Base-by-base conservation (phyloP, 2,888 invertebrate species). In the Aquatica leii region DNA sequence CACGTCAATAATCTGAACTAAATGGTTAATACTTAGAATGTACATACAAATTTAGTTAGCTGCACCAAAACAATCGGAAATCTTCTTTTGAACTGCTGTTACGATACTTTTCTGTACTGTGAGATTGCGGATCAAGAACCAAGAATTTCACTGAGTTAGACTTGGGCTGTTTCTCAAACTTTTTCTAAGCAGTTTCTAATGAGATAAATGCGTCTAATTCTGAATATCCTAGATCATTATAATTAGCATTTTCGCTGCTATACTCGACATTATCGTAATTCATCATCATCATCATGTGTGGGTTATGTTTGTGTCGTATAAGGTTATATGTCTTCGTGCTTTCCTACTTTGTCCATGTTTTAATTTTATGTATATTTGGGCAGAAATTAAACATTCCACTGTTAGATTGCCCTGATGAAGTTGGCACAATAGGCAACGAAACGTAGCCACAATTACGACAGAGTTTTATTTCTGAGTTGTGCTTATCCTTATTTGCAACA, bases 11-110 rank as follows among this genome's bases (percentile, higher is more conserved):
- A 31, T 31, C 31, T 9, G 31, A 31, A 31, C 31, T 31, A 9
- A 6, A 6, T 31, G 31, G 9, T 31, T 6, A 31, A 31, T 31
- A 31, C 9, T 4, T 31, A 31, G 9, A 31, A 31, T 31, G 31
- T 31, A 31, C 31, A 15, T 15, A 43, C 43, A 43, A n/a, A 6
- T 14, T 43, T 43, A 43, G 43, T 43, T 43, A 43, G 43, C 43
- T 43, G 43, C 17, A 43, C 43, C 15, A 43, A 43, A 43, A 43
- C 17, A 43, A 15, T 15, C 43, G 15, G 15, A 43, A 15, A 43
- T 43, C 17, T 43, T 43, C 43, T n/a, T n/a, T n/a, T 40, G 40
- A 40, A 40, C 40, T 40, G n/a, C 40, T 40, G n/a, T n/a, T n/a
- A n/a, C n/a, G n/a, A 40, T 12, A 9, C 40, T 40, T 43, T 43